Evolutionary conservation across 2,797 vertebrate species (phyloP), one percentile per base, ranked within the genome.

Genomic region (Dicrostonyx torquatus): DNA sequence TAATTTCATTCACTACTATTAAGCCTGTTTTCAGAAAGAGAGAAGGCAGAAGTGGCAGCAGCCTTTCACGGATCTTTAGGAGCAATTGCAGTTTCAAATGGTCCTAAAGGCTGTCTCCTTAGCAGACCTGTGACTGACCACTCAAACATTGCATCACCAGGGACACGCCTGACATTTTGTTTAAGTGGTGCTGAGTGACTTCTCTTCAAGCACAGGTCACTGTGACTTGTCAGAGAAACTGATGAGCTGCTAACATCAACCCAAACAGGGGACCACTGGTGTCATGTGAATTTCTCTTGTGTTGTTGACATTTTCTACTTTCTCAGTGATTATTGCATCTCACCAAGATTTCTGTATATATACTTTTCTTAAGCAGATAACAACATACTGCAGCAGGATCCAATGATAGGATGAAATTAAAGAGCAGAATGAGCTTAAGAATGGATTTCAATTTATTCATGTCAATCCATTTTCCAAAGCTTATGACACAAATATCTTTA

Each of bases 141-240:
- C 66, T 93, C 22, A 64, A 85, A 78, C 14, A 31, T 31, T 29
- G 5, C 84, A 82, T 89, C 87, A 72, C 66, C 29, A 87, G 45
- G 75, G 37, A 91, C 37, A 58, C 37, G 29, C 29, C 79, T 97
- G 76, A 91, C 87, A 88, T 94, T 97, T 94, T 87, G 40, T 95
- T 58, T 94, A 96, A 97, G 76, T 95, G 93, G 76, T 76, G 0
- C 84, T 91, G 62, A 91, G 37, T 80, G 83, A 92, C 66, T 96
- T 68, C 50, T 96, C 90, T 95, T 95, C 24, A 91, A 89, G 62
- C 77, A 18, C 73, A 93, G 93, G 91, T 97, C 93, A 96, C 62
- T 72, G 91, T 95, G 89, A 93, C 95, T 91, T 95, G 94, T 93
- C 64, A 89, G 84, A 90, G 80, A 96, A 96, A 92, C 66, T 85